Percentiles rank a stretch among this genome's conserved stretches.
Evolutionary conservation across 2,113 vertebrate genomes (phyloP).

Genomic region (Hystrix cristata): DNA sequence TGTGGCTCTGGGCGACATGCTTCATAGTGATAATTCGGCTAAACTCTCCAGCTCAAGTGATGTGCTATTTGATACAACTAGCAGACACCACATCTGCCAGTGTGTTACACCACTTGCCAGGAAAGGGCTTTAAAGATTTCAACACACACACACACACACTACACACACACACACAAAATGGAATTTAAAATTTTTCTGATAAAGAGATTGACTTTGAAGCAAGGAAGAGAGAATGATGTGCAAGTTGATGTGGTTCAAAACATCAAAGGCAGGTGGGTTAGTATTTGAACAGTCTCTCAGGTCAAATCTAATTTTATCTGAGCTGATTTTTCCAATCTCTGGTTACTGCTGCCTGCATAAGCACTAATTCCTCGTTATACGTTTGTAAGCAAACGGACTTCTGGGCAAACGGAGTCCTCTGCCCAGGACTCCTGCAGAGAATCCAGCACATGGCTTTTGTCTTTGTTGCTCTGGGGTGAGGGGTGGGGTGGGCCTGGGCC

Average conservation of each 20-base stretch:
- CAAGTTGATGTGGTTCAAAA: constrained; percentile 71
- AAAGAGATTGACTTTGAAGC: constrained; percentile 73
- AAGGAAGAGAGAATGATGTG: constrained; percentile 62
- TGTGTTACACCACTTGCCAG: constrained; percentile 11
- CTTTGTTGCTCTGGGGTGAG: background rate
- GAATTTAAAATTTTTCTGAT: constrained; percentile 60
- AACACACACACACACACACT: background rate
- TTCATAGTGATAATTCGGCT: constrained; percentile 7
- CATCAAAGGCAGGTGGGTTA: constrained; percentile 70
- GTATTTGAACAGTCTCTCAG: constrained; percentile 74
- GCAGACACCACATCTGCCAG: constrained; percentile 29
- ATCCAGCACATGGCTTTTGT: constrained; percentile 8
- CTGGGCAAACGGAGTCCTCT: too few species aligned
- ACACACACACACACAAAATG: background rate
- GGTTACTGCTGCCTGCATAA: constrained; percentile 59
- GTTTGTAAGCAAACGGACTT: background rate
- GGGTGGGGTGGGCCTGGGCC: background rate
- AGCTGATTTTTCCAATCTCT: constrained; percentile 71
- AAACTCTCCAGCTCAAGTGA: background rate
- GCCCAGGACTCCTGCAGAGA: background rate
- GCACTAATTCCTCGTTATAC: background rate
- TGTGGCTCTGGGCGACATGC: background rate
- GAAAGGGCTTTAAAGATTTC: constrained; percentile 60
- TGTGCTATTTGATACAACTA: background rate
- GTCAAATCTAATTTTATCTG: constrained; percentile 81